Evolutionary conservation across 1,140 invertebrate genomes (phyloP), one percentile per base, ranked within the genome.

Genomic region (Drosophila subpulchrella): DNA sequence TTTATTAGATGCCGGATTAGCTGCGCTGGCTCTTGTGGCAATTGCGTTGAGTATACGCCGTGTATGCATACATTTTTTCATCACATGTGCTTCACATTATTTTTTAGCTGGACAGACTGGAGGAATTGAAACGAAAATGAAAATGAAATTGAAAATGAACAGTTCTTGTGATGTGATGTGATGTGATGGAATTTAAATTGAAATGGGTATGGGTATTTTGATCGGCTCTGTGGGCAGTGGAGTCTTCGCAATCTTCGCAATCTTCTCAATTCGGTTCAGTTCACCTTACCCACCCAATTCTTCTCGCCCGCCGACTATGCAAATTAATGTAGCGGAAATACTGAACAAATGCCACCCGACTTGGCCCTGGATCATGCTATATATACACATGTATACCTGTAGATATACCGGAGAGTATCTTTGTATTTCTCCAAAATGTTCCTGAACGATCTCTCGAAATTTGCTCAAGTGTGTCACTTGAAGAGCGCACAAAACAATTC

Each of bases 311-410:
- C 39, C 51, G 73, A 20, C 75, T 83, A 88, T 88, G 84, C 80
- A 84, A 88, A 27, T 27, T 27, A 27, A 88, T 88, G 84, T 90
- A 80, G 80, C 84, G 84, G 84, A 88, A 88, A 88, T 70, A 82
- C 67, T 53, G 50, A 75, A 65, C 78, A 72, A 75, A 51, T 67
- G 53, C 46, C 76, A 62, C 81, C 71, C 71, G 73, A 58, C 53
- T 60, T 57, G 68, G 59, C 48, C 57, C 38, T 71, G 68, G 65
- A 71, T 58, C 60, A 61, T 51, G 24, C 30, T 53, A 67, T 48
- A 81, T 56, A 61, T 55, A 72, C 51, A 47, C 27, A 24, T 53
- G 48, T 41, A 67, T 36, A 44, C 47, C 47, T 66, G 44, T 55
- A 60, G 65, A 36, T 53, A 41, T 46, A 39, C 24, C 48, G 6